Evolutionary conservation across 2,888 invertebrate species (phyloP).

Genomic region (Scrobipalpa costella): DNA sequence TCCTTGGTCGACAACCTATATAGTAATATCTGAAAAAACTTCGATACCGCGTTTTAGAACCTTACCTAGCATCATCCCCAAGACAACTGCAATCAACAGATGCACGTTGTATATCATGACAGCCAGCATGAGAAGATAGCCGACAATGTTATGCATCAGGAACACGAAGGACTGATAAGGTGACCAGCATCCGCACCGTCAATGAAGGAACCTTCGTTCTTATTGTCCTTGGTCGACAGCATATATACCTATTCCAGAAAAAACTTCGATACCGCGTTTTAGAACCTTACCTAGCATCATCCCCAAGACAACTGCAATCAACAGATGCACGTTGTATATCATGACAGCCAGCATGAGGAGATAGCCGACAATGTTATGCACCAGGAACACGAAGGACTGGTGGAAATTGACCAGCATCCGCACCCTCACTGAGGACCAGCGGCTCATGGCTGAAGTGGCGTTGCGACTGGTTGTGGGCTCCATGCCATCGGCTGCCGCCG

Average conservation of each 20-base stretch:
- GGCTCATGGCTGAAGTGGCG: conserved; percentile 55
- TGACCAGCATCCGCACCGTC: too few relatives aligned
- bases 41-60: too few relatives aligned
- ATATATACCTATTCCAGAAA: background rate
- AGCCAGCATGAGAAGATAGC: too few relatives aligned
- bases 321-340: conserved; percentile 86
- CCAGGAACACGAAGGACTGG: conserved; percentile 74
- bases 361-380: conserved; percentile 83
- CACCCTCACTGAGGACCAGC: conserved; percentile 59
- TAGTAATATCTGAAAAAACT: too few relatives aligned
- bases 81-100: too few relatives aligned
- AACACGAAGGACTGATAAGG: too few relatives aligned
- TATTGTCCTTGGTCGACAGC: too few relatives aligned
- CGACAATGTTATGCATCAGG: too few relatives aligned
- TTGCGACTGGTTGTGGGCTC: conserved; percentile 72
- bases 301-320: conserved; percentile 83
- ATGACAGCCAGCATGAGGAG: conserved; percentile 88
- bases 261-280: background rate
- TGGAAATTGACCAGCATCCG: conserved; percentile 64
- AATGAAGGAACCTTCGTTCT: too few relatives aligned
- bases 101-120: too few relatives aligned
- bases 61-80: too few relatives aligned
- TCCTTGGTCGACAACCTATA: too few relatives aligned
- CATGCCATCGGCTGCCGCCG: conserved; percentile 53
- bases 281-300: conserved; percentile 77